phyloP scores from a whole-genome alignment of 2,888 invertebrate species.

The Altica lythri region DNA sequence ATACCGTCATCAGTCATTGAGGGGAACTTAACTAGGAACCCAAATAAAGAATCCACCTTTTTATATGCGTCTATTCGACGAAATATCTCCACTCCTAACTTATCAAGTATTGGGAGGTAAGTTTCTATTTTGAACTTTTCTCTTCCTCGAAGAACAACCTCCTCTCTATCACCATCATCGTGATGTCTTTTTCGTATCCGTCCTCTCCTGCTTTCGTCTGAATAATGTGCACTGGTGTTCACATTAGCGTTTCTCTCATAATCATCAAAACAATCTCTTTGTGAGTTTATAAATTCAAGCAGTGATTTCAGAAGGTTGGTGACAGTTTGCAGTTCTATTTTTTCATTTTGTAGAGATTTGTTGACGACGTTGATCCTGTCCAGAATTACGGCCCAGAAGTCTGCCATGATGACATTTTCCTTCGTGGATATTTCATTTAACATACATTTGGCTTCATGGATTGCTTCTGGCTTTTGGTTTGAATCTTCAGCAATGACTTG shows the following conservation, averaged over 20 bases:
- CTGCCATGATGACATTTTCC: background rate
- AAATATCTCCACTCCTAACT: background rate
- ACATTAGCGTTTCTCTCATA: background rate
- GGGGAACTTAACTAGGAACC: background rate
- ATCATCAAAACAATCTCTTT: background rate
- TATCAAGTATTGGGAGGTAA: background rate
- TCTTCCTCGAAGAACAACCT: background rate
- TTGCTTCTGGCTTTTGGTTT: background rate
- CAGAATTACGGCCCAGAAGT: background rate
- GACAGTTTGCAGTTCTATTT: background rate
- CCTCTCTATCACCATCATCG: background rate
- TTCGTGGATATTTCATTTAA: background rate
- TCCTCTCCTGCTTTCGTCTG: background rate
- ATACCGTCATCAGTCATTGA: background rate
- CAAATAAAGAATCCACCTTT: background rate
- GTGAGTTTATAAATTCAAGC: background rate
- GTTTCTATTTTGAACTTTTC: background rate
- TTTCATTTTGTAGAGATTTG: background rate
- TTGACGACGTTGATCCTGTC: background rate
- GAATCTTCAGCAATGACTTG: background rate
- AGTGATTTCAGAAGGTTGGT: background rate
- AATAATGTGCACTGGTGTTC: background rate
- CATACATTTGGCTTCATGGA: background rate
- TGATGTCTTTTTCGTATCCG: background rate
- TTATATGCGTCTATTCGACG: background rate